Base-by-base conservation (phyloP, 1,140 invertebrate species). In the Megathymus violae region DNA sequence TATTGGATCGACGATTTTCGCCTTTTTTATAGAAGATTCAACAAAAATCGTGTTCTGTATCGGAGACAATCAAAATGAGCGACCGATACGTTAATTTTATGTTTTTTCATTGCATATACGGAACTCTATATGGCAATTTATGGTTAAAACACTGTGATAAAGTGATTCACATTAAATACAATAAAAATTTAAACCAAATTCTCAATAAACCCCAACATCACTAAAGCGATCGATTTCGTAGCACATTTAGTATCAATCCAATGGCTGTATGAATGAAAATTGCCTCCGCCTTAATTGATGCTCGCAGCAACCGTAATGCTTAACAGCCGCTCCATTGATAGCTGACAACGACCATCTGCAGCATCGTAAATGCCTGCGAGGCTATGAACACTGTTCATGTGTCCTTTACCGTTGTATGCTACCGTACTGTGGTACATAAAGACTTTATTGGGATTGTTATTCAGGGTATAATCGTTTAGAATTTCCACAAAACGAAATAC, bases 221-320 rank as follows among this genome's bases (percentile, higher is more conserved):
- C 10, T 36, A 36, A 3, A 11, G 10, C 10, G 10, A 36, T 36
- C 34, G 34, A 36, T 56, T 27, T 15, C 41, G 40, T 31, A 44
- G 19, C 25, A n/a, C 25, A n/a, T 44, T 56, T 56, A 44, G 52
- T 56, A 25, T 44, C 52, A 56, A 56, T 56, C 6, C 40, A 44
- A 56, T 56, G 41, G 41, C 22, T 11, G 36, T 27, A 31, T 56
- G 38, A 43, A 56, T 56, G 52, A 17, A 34, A 56, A 56, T 44
- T 44, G 52, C 52, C 17, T 44, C 15, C 14, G 38, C 51, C 52
- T 54, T 43, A 52, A 54, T 56, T 56, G 52, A 56, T 56, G 52
- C 52, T 56, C 50, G 15, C 47, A 22, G 40, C 50, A 40, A 52
- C 50, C 52, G 52, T 56, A 56, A 31, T 44, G 52, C 13, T 44